phyloP scores from a whole-genome alignment of 1,140 invertebrate species.

The Leguminivora glycinivorella region DNA sequence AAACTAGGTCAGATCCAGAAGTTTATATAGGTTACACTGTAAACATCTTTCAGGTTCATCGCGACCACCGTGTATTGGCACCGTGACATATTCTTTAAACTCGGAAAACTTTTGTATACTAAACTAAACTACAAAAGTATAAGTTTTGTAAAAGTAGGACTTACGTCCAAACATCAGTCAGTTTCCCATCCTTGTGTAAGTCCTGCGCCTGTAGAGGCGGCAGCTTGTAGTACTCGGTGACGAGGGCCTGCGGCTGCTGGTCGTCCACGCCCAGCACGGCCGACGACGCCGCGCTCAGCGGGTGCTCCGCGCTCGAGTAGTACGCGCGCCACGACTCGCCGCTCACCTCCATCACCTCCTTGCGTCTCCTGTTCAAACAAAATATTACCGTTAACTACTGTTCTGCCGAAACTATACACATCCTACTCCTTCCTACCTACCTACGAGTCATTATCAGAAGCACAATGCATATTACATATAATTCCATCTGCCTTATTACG shows the following conservation, averaged over 20 bases:
- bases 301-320: conserved; percentile 66
- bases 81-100: too few relatives aligned
- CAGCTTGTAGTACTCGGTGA: conserved; percentile 77
- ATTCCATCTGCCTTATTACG: conserved; percentile 22
- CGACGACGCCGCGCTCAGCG: conserved; percentile 62
- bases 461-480: conserved; percentile 14
- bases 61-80: too few relatives aligned
- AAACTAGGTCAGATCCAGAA: too few relatives aligned
- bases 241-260: conserved; percentile 56
- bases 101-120: too few relatives aligned
- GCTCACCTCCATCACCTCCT: conserved; percentile 73
- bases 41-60: too few relatives aligned
- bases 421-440: conserved; percentile 1
- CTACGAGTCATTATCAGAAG: conserved; percentile 2
- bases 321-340: conserved; percentile 70
- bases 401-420: neutral
- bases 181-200: conserved; percentile 68
- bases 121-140: too few relatives aligned
- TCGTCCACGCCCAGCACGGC: conserved; percentile 66
- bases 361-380: conserved; percentile 65
- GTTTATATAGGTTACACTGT: too few relatives aligned
- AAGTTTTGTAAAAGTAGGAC: conserved; percentile 42
- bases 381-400: neutral
- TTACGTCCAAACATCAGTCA: conserved; percentile 72
- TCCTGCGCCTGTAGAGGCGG: conserved; percentile 65